phyloP scores from a whole-genome alignment of 1,140 invertebrate species.

The Neelides sp. region DNA sequence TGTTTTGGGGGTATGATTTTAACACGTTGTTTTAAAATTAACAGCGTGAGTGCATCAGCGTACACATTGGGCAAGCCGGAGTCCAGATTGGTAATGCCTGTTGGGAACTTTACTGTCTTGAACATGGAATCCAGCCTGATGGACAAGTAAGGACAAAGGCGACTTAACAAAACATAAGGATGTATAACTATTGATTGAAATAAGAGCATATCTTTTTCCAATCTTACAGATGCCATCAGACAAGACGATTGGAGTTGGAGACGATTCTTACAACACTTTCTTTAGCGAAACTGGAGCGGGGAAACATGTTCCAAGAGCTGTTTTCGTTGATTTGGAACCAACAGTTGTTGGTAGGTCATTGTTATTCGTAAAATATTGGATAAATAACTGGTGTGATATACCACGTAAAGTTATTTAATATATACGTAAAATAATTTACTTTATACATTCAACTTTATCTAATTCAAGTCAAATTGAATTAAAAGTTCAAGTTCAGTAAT shows the following conservation, averaged over 20 bases:
- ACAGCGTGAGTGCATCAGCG: slow-evolving; percentile 71
- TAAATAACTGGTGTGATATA: slow-evolving; percentile 4
- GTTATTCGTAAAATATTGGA: slow-evolving; percentile 41
- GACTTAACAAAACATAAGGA: slow-evolving; percentile 36
- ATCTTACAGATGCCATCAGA: slow-evolving; percentile 41
- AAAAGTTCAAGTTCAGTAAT: too few relatives aligned
- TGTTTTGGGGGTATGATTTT: too few relatives aligned
- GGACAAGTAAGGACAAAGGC: slow-evolving; percentile 53
- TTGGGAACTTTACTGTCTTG: slow-evolving; percentile 76
- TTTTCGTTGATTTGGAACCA: slow-evolving; percentile 46
- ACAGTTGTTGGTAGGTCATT: too few relatives aligned
- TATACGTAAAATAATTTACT: not conserved
- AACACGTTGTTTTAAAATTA: too few relatives aligned
- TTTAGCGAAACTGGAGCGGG: slow-evolving; percentile 45
- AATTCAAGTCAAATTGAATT: too few relatives aligned
- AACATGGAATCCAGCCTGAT: slow-evolving; percentile 76
- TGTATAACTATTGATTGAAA: slow-evolving; percentile 32
- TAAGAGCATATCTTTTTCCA: too few relatives aligned
- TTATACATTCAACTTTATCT: too few relatives aligned
- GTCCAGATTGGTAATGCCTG: slow-evolving; percentile 78
- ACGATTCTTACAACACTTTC: slow-evolving; percentile 44
- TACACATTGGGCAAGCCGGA: slow-evolving; percentile 77
- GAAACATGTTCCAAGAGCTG: slow-evolving; percentile 43
- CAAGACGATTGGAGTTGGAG: slow-evolving; percentile 35
- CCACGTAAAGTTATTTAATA: not conserved